Evolutionary conservation across 2,797 vertebrate genomes (phyloP).

Genomic region (Varecia variegata): DNA sequence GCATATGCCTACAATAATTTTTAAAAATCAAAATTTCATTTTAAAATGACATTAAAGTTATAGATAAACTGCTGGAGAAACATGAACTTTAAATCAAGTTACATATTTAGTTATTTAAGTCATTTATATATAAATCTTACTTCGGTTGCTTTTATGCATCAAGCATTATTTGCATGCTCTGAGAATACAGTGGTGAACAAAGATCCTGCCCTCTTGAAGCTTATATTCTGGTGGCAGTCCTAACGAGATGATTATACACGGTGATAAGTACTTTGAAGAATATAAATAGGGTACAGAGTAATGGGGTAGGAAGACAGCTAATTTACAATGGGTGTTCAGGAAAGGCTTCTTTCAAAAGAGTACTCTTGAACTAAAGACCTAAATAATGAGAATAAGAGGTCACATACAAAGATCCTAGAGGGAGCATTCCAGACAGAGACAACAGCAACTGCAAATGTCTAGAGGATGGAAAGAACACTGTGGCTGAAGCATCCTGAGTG

Average conservation of each 20-base stretch:
- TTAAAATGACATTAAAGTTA: neutral
- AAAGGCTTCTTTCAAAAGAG: constrained; percentile 1
- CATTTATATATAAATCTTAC: neutral
- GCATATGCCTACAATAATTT: neutral
- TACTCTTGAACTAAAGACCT: neutral
- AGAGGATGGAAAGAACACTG: neutral
- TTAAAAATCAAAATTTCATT: neutral
- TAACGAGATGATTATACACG: neutral
- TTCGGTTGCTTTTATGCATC: neutral
- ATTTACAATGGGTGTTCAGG: neutral
- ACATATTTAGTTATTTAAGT: neutral
- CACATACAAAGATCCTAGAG: neutral
- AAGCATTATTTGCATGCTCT: neutral
- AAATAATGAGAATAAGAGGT: neutral
- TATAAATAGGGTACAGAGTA: neutral
- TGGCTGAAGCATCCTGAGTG: neutral
- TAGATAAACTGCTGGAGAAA: neutral
- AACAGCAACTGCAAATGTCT: neutral
- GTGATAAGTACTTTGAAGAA: neutral
- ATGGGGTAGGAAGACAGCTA: neutral
- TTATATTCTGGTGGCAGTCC: neutral
- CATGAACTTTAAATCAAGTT: neutral
- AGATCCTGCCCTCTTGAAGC: neutral
- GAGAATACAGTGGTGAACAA: neutral
- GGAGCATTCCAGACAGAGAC: neutral